Percentiles rank a stretch among this genome's conserved stretches.
Conservation (phyloP, 1,140 invertebrate species). For the Drosophila sechellia region DNA sequence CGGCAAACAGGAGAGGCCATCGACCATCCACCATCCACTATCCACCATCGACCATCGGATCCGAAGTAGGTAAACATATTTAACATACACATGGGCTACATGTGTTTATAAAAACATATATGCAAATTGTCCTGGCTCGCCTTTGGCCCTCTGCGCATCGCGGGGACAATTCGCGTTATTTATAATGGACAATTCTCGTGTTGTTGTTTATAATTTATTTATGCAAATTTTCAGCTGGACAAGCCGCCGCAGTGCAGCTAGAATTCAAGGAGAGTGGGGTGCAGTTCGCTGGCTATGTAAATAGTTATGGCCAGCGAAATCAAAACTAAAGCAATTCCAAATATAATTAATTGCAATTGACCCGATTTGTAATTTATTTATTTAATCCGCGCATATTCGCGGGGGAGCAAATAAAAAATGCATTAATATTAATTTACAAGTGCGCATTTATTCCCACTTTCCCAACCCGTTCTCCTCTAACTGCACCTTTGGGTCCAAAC, state of each 20-base stretch:
- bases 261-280: neutral
- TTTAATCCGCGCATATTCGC: constrained; percentile 37
- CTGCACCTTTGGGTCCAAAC: neutral
- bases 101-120: constrained; percentile 41
- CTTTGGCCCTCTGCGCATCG: constrained; percentile 29
- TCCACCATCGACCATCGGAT: constrained; percentile 28
- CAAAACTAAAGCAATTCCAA: constrained; percentile 61
- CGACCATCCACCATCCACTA: neutral
- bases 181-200: constrained; percentile 66
- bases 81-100: constrained; percentile 34
- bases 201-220: constrained; percentile 81
- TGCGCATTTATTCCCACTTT: constrained; percentile 29
- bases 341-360: constrained; percentile 78
- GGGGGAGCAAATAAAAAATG: constrained; percentile 25
- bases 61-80: constrained; percentile 62
- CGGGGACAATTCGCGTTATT: constrained; percentile 49
- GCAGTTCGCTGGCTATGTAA: constrained; percentile 33
- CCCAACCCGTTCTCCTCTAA: neutral
- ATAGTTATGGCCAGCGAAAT: constrained; percentile 54
- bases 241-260: constrained; percentile 32
- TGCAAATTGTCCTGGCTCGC: constrained; percentile 50
- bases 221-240: constrained; percentile 59
- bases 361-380: constrained; percentile 68
- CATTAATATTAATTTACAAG: constrained; percentile 40
- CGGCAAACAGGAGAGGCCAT: constrained; percentile 21